Conservation (phyloP, 1,140 invertebrate species). For the Hyles vespertilio region DNA sequence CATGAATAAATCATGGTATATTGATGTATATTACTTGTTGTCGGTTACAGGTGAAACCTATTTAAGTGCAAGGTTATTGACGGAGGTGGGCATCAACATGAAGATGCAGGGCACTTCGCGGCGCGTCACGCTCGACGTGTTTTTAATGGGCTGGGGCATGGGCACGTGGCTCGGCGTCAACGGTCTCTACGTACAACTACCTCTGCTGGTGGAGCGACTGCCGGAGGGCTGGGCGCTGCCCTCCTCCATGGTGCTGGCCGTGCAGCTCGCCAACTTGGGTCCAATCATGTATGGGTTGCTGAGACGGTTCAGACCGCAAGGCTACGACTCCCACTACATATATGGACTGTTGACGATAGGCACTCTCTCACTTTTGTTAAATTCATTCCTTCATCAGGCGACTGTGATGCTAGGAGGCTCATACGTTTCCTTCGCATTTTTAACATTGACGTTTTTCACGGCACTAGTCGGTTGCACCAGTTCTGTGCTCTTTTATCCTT, state of each 20-base stretch:
- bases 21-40: no score
- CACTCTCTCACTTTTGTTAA: conserved; percentile 79
- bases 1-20: no score
- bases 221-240: conserved; percentile 94
- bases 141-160: conserved; percentile 82
- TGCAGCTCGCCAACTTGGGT: conserved; percentile 91
- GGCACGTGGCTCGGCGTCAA: conserved; percentile 95
- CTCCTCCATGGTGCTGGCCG: conserved; percentile 87
- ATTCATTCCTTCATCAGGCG: conserved; percentile 84
- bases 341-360: conserved; percentile 83
- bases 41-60: no score
- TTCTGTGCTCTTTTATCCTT: conserved; percentile 93
- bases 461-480: conserved; percentile 94
- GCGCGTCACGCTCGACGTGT: no score
- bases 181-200: conserved; percentile 92
- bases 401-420: conserved; percentile 78
- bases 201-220: conserved; percentile 85
- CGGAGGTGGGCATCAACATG: no score
- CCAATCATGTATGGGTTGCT: conserved; percentile 81
- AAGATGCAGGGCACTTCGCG: no score
- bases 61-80: no score
- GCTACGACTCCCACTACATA: conserved; percentile 80
- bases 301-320: conserved; percentile 69
- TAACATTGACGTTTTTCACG: conserved; percentile 86
- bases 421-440: conserved; percentile 83